Base-by-base conservation (phyloP, 2,888 invertebrate genomes). In the Hyposoter didymator region DNA sequence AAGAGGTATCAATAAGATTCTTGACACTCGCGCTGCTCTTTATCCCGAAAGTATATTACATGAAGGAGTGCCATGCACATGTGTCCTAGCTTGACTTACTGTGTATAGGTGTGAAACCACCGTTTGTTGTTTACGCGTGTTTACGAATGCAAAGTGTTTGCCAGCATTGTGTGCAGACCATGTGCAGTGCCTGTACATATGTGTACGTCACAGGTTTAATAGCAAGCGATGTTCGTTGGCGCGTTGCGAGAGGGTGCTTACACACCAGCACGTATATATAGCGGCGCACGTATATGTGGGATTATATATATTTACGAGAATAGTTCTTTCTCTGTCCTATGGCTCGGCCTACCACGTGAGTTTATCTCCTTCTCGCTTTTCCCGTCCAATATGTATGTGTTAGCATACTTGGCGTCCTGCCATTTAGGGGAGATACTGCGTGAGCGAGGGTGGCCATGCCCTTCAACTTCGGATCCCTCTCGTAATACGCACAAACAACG, bases 121-220 rank as follows among this genome's bases (percentile, higher is more conserved):
- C 88, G 90, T 78, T 89, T 90, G 91, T 91, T 92, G 92, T 93
- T 93, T 93, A 92, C 93, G 91, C 91, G 90, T 92, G 93, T 93
- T 93, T 93, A 93, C 93, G 92, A 93, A 93, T 93, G 92, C 92
- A 93, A 92, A 93, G 93, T 93, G 93, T 93, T 93, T 93, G 92
- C 92, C 87, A 90, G 92, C 91, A 92, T 93, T 93, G 92, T 93
- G 90, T 93, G 89, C 90, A 87, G 87, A 91, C 89, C 88, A 87
- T 82, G 88, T 88, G 88, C 85, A 86, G 86, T 87, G 88, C 88
- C 89, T 89, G 87, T 84, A 85, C 73, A 86, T 87, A 89, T 90
- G 90, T 90, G 88, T 89, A 88, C 87, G 88, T 86, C 88, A 87
- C 89, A 91, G 82, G 67, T 91, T 92, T 87, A 92, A 92, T 92